phyloP scores from a whole-genome alignment of 2,888 invertebrate genomes.

The Pyrrhosoma nymphula region DNA sequence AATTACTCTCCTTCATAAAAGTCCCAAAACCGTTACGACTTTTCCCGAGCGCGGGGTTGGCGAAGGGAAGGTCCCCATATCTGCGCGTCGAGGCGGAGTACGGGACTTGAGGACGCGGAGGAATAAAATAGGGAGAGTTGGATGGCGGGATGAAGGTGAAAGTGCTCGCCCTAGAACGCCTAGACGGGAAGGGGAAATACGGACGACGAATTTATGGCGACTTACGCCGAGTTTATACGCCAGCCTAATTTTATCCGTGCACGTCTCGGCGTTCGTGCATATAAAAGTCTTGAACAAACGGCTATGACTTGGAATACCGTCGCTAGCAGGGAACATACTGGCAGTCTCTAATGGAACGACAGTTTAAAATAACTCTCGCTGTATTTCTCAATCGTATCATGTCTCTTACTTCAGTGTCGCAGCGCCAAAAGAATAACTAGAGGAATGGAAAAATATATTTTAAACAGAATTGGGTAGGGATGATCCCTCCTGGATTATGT shows the following conservation, averaged over 20 bases:
- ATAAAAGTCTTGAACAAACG: not conserved
- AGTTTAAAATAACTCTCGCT: too few relatives aligned
- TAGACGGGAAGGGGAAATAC: not conserved
- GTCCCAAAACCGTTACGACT: slow-evolving; percentile 29
- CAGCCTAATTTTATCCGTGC: not conserved
- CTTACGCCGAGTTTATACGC: not conserved
- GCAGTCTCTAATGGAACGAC: not conserved
- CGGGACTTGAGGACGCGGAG: not conserved
- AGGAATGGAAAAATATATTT: too few relatives aligned
- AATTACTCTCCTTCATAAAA: slow-evolving; percentile 44
- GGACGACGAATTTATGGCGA: not conserved
- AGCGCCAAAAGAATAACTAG: not conserved
- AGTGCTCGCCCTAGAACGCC: not conserved
- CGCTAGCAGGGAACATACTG: not conserved
- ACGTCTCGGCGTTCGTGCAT: not conserved
- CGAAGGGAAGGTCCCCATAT: not conserved
- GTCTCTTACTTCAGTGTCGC: not conserved
- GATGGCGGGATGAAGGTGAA: not conserved
- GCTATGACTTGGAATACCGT: not conserved
- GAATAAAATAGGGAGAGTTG: not conserved
- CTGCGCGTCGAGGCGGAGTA: not conserved
- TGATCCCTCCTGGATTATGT: too few relatives aligned
- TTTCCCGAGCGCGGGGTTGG: not conserved
- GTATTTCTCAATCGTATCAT: not conserved
- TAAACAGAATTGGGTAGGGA: too few relatives aligned